Conservation (phyloP, 2,888 invertebrate genomes). For the Acholoe squamosa region DNA sequence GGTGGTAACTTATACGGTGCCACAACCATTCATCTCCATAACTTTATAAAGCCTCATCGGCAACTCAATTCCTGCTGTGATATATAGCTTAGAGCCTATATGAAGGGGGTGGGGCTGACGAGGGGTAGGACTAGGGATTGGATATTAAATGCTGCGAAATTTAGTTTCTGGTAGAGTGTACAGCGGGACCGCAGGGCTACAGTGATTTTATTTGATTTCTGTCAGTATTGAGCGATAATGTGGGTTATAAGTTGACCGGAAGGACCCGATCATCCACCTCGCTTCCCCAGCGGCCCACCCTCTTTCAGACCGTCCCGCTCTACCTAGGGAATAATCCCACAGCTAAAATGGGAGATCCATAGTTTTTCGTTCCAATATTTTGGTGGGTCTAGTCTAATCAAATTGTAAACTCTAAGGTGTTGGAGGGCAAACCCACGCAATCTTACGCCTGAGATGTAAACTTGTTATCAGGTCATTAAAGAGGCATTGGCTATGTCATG, state of each 20-base stretch:
- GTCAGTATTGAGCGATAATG: slow-evolving; percentile 13
- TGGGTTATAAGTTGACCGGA: slow-evolving; percentile 3
- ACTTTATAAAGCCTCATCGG: neutral
- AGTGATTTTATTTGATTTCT: slow-evolving; percentile 27
- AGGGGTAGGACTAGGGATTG: neutral
- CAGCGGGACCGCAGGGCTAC: neutral
- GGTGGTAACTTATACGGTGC: neutral
- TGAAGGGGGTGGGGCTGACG: neutral
- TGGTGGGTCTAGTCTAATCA: too few species aligned
- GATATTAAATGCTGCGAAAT: slow-evolving; percentile 27
- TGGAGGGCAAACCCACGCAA: too few species aligned
- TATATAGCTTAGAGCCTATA: neutral
- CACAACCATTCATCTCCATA: neutral
- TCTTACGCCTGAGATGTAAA: too few species aligned
- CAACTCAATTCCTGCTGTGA: neutral
- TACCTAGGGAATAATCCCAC: neutral
- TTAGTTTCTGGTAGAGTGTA: neutral
- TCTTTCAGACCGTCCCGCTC: neutral
- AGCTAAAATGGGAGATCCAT: too few species aligned
- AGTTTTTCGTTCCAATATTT: too few species aligned
- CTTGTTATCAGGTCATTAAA: too few species aligned
- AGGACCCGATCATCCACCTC: slow-evolving; percentile 24
- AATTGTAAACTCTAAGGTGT: too few species aligned
- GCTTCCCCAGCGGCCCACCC: neutral
- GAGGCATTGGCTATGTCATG: too few species aligned